Evolutionary conservation across 1,140 invertebrate genomes (phyloP), one percentile per base, ranked within the genome.

Genomic region (Drosophila pachea): DNA sequence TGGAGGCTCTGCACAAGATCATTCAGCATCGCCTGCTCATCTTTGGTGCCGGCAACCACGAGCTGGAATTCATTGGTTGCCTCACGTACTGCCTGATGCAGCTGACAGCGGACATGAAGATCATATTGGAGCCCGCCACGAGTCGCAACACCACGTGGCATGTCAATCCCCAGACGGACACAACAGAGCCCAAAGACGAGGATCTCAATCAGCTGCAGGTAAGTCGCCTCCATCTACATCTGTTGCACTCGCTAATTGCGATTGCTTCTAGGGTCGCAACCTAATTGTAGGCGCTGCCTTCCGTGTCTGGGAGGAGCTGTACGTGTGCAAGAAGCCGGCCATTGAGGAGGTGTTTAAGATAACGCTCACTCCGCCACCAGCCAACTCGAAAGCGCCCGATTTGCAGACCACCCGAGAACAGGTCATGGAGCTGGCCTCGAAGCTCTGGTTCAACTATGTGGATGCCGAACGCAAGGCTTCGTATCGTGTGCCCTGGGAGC

Each of bases 231-330:
- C 5, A 14, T 3, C 5, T 16, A 43, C 38, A 8, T 4, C n/a
- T 35, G 5, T 42, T 2, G 5, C 43, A 7, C 12, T 16, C 3
- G 12, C 35, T 22, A 11, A 47, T 11, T 7, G 6, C 6, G 0
- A 43, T 40, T 43, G 8, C 22, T 5, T 2, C 14, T 45, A 79
- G 91, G 92, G 93, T 55, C 94, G 95, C 56, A 96, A 97, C 90
- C 90, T 98, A 36, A 96, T 99, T 90, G 94, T 95, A 3, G 94
- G 94, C 9, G 97, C 97, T 11, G 97, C 98, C 0, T 94, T 94
- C 38, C 92, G 97, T 71, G 97, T 99, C 0, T 99, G 98, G 98
- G 97, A 98, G 79, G 97, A 99, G 90, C 90, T 99, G 6, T 99
- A 98, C 87, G 94, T 97, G 2, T 97, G 94, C 78, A 99, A 99